Evolutionary conservation across 2,888 invertebrate genomes (phyloP).

Genomic region (Microchrysa polita): DNA sequence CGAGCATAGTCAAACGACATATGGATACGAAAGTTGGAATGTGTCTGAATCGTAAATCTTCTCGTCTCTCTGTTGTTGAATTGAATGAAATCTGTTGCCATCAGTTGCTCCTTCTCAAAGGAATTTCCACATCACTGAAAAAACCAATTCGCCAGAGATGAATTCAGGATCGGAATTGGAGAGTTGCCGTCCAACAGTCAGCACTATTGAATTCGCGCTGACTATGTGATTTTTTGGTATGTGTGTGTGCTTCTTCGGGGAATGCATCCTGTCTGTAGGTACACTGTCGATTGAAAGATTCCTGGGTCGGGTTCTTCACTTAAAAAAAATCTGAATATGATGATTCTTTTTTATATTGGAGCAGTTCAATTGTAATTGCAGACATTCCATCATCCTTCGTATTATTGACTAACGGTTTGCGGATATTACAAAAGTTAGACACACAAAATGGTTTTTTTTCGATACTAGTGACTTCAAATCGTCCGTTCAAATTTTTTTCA

Average conservation of each 20-base stretch:
- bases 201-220: conserved; percentile 33
- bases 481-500: background rate
- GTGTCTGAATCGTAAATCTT: conserved; percentile 28
- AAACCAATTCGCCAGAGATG: conserved; percentile 39
- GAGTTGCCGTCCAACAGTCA: conserved; percentile 10
- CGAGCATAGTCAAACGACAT: too few relatives aligned
- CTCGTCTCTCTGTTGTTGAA: conserved; percentile 15
- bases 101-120: conserved; percentile 41
- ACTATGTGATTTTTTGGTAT: conserved; percentile 6
- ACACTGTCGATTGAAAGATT: background rate
- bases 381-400: too few relatives aligned
- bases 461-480: background rate
- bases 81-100: conserved; percentile 43
- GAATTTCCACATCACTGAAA: conserved; percentile 40
- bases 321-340: too few relatives aligned
- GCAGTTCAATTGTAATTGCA: too few relatives aligned
- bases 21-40: background rate
- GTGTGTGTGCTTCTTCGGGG: too few relatives aligned
- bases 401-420: too few relatives aligned
- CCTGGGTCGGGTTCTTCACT: too few relatives aligned
- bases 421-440: background rate
- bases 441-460: background rate
- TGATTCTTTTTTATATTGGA: too few relatives aligned
- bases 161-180: conserved; percentile 14
- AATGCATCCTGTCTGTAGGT: too few relatives aligned